Base-by-base conservation (phyloP, 2,888 invertebrate species). In the Spisula solida region DNA sequence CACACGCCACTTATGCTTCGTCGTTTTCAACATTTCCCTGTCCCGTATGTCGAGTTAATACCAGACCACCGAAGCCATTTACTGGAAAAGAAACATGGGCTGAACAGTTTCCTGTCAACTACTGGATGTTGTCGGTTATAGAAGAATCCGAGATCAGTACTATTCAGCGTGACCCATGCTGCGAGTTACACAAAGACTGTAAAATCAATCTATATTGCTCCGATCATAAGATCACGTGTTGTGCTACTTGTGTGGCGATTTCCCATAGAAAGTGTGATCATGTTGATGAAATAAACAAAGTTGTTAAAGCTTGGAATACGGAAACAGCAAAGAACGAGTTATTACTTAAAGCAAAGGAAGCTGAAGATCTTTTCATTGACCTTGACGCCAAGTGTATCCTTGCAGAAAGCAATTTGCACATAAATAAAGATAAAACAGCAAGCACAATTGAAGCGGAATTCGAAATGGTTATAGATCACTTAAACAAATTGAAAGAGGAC, bases 81-180 rank as follows among this genome's bases (percentile, higher is more conserved):
- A 81, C 87, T 1, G 82, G 83, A 14, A 81, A 78, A 29, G 83
- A 88, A 0, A 79, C 86, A 8, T 93, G 93, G 92, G 90, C 92
- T 16, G 92, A 92, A 34, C 92, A 92, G 60, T 92, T 93, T 60
- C 93, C 93, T 0, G 85, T 93, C 4, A 93, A 93, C 85, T 86
- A 92, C 79, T 92, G 92, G 84, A 89, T 92, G n/a, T 51, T 90
- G 56, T 90, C 89, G 0, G 56, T 92, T 16, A 91, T 93, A 70
- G 93, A 93, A 34, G 92, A 92, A 78, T 60, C 79, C n/a, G 29
- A 82, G 18, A 47, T 25, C 31, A 75, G 47, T 48, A 31, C 31
- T n/a, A 31, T 66, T 0, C 78, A 87, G 8, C 80, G 83, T 34
- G 79, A n/a, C 14, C 55, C 85, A 14, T 41, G 48, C 2, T 92